These are phyloP conservation scores for Pleuronectes platessa DNA, from an alignment of 2,113 vertebrate species.

Conservation along the genomic window DNA sequence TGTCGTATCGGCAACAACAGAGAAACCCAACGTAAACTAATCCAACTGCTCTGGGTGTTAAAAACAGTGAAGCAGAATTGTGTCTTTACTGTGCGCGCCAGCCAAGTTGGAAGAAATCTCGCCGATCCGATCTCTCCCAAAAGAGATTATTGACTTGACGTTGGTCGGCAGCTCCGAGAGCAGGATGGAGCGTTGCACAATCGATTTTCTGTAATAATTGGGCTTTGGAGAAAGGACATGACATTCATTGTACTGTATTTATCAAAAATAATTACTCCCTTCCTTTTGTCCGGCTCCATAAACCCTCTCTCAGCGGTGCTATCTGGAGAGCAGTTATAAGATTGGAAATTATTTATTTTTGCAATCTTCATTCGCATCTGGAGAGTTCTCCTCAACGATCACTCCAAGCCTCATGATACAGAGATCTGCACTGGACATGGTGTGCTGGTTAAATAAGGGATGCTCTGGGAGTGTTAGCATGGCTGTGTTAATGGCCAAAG, in stretches of 20 bases:
- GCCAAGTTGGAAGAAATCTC: constrained; percentile 32
- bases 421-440: background rate
- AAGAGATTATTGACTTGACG: constrained; percentile 64
- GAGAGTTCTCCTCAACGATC: constrained; percentile 26
- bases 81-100: background rate
- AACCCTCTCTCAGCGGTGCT: constrained; percentile 28
- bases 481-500: constrained; percentile 45
- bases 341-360: constrained; percentile 14
- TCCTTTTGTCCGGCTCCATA: constrained; percentile 32
- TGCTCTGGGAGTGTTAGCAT: constrained; percentile 23
- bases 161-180: constrained; percentile 46
- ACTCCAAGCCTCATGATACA: constrained; percentile 22
- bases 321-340: constrained; percentile 21
- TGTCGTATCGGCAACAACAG: constrained; percentile 12
- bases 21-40: constrained; percentile 2
- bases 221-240: constrained; percentile 27
- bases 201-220: constrained; percentile 65
- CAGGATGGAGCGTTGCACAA: constrained; percentile 41
- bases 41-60: constrained; percentile 2
- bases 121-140: constrained; percentile 33
- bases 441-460: background rate
- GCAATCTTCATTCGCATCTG: constrained; percentile 45
- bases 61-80: constrained; percentile 1
- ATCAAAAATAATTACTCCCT: constrained; percentile 58
- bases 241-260: constrained; percentile 54